phyloP scores from a whole-genome alignment of 2,113 vertebrate species.

The Clinocottus analis region DNA sequence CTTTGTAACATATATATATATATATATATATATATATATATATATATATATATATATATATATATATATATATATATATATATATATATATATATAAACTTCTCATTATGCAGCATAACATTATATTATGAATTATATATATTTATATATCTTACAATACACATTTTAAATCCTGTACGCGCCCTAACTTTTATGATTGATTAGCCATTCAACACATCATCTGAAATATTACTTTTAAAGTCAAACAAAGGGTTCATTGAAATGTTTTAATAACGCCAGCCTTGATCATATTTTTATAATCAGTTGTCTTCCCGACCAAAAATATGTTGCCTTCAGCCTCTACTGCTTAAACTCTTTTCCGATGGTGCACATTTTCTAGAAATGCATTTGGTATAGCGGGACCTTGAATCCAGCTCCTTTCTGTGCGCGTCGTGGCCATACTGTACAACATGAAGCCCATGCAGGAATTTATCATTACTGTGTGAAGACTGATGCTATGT shows the following conservation, averaged over 20 bases:
- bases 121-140: neutral
- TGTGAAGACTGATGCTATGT: constrained; percentile 61
- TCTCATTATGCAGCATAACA: neutral
- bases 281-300: neutral
- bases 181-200: neutral
- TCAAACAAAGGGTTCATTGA: neutral
- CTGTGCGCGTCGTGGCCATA: constrained; percentile 10
- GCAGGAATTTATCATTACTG: constrained; percentile 71
- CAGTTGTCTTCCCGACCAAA: neutral
- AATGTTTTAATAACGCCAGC: neutral
- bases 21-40: too few species aligned
- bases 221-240: neutral
- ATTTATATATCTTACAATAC: neutral
- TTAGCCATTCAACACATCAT: neutral
- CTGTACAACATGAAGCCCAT: constrained; percentile 41
- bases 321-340: neutral
- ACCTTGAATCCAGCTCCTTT: constrained; percentile 44
- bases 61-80: too few species aligned
- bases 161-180: neutral
- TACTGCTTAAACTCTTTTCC: constrained; percentile 8
- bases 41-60: too few species aligned
- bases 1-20: too few species aligned
- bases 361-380: constrained; percentile 12
- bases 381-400: constrained; percentile 17
- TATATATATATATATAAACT: too few species aligned